Conservation (phyloP, 2,797 vertebrate genomes). For the Molossus molossus region DNA sequence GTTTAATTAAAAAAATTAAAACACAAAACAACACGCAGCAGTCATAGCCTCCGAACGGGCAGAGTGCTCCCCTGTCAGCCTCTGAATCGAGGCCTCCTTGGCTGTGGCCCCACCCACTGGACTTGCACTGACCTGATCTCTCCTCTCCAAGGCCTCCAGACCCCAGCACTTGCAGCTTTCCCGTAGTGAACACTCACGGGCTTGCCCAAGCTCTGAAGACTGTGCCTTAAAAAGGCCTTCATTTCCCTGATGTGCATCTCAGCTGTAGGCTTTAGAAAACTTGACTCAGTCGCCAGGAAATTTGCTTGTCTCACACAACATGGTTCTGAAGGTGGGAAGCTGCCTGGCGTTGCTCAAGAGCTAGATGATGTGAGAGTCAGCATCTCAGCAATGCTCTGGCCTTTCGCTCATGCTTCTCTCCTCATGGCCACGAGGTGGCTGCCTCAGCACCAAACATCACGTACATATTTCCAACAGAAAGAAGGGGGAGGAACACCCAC, state of each 20-base stretch:
- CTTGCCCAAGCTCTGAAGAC: neutral
- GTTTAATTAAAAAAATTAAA: neutral
- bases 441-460: neutral
- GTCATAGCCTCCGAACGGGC: neutral
- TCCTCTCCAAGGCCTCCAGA: neutral
- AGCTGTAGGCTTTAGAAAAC: neutral
- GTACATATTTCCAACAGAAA: neutral
- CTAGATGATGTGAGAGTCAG: neutral
- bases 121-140: neutral
- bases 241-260: neutral
- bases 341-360: neutral
- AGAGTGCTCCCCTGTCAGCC: neutral
- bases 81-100: neutral
- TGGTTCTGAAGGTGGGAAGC: neutral
- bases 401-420: neutral
- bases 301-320: neutral
- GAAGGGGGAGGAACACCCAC: neutral
- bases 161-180: neutral
- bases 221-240: neutral
- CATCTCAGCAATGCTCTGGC: neutral
- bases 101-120: neutral
- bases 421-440: neutral
- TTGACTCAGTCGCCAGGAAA: neutral
- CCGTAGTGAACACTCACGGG: neutral
- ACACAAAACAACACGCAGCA: neutral